A percentile compares a stretch with the other conserved stretches of the same genome.
Evolutionary conservation across 2,113 vertebrate genomes (phyloP).

Genomic region (Oreochromis aureus): DNA sequence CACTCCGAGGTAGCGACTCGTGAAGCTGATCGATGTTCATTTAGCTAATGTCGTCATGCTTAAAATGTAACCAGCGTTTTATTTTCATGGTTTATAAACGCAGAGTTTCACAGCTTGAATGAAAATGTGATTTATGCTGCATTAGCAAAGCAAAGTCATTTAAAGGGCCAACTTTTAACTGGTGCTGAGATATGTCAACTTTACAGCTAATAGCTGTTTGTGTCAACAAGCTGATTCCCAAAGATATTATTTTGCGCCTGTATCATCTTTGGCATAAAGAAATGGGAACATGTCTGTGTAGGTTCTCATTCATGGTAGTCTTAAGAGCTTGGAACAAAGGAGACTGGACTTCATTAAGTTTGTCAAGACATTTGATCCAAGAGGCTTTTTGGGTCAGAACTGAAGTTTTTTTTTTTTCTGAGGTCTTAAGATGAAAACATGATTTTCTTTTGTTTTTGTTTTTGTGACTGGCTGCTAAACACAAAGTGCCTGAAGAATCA

Average conservation of each 20-base stretch:
- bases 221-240: neutral
- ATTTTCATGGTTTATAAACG: neutral
- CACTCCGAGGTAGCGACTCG: slow-evolving; percentile 77
- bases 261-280: neutral
- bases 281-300: neutral
- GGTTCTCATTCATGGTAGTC: neutral
- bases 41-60: neutral
- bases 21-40: neutral
- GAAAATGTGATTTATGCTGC: neutral
- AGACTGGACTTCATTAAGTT: neutral
- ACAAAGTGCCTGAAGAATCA: neutral
- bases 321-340: neutral
- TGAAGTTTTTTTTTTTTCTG: neutral
- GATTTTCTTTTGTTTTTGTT: neutral
- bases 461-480: neutral
- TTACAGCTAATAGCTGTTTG: neutral
- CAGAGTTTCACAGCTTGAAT: neutral
- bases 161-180: neutral
- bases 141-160: neutral
- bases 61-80: neutral
- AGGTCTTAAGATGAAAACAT: neutral
- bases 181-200: neutral
- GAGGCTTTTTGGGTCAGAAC: neutral
- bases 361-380: neutral
- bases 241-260: rapidly evolving